phyloP scores from a whole-genome alignment of 1,140 invertebrate species.

The Fopius arisanus region DNA sequence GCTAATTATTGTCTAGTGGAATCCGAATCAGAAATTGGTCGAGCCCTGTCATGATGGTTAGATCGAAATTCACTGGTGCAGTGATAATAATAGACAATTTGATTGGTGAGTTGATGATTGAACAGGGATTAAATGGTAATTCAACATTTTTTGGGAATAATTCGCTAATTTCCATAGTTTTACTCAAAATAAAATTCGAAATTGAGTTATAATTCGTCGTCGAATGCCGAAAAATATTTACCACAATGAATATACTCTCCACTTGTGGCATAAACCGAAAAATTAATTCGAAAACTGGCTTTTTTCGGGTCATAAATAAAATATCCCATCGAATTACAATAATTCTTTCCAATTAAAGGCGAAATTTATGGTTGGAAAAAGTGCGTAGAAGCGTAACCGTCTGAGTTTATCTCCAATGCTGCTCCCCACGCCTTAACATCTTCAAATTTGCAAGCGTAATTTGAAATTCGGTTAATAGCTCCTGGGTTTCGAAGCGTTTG shows the following conservation, averaged over 20 bases:
- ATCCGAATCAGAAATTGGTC: neutral
- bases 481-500: slow-evolving; percentile 31
- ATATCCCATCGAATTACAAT: slow-evolving; percentile 54
- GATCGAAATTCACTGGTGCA: neutral
- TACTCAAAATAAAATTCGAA: too few species aligned
- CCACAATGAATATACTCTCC: neutral
- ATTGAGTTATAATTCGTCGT: too few species aligned
- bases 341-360: slow-evolving; percentile 62
- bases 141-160: too few species aligned
- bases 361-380: slow-evolving; percentile 61
- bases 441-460: slow-evolving; percentile 59
- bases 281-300: neutral
- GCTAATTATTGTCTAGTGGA: slow-evolving; percentile 5
- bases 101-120: neutral
- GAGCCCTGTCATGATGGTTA: neutral
- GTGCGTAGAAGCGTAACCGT: slow-evolving; percentile 9
- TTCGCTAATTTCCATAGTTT: too few species aligned
- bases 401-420: slow-evolving; percentile 15
- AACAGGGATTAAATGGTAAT: too few species aligned
- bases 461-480: slow-evolving; percentile 54
- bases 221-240: too few species aligned
- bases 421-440: slow-evolving; percentile 41
- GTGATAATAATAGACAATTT: slow-evolving; percentile 11
- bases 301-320: slow-evolving; percentile 49
- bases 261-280: neutral